Evolutionary conservation across 2,888 invertebrate genomes (phyloP), one percentile per base, ranked within the genome.

Genomic region (Heliconius sara): DNA sequence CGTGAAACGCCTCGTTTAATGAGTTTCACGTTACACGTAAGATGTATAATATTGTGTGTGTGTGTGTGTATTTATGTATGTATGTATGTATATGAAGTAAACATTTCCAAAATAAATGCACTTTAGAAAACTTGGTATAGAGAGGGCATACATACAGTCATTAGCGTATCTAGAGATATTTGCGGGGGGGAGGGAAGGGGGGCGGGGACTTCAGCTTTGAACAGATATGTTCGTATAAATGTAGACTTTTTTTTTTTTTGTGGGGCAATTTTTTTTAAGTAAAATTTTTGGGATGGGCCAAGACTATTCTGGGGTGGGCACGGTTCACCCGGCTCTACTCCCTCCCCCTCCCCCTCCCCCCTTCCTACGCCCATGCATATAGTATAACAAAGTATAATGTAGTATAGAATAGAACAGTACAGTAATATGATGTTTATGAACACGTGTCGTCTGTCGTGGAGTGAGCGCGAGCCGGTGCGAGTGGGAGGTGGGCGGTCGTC

Each of bases 401-500:
- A 39, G 43, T 43, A 68, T n/a, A 68, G n/a, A 43, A 68, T 34
- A 68, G 39, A 63, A 25, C 25, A 68, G 22, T 30, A 52, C 27
- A 72, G 27, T 10, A 39, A 39, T 10, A 39, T 39, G 39, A 39
- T 30, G 25, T 74, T 74, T 63, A 63, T 74, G 74, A 74, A 74
- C 74, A 74, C 74, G 39, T 63, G 39, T 25, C n/a, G 16, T 34
- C 63, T 39, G 68, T 34, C 68, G 47, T 12, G 57, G 52, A 73
- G 78, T 43, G 78, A 73, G 78, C 78, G 78, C 74, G 78, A 74
- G 78, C 78, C 78, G 74, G 80, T 63, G 77, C 68, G 47, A 66
- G 77, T 39, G 74, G 47, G 57, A 25, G 27, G 63, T 25, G 67
- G 67, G 13, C 25, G 27, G 73, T n/a, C 60, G 63, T 13, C 34